phyloP scores from a whole-genome alignment of 2,113 vertebrate species.

The Myiozetetes cayanensis region DNA sequence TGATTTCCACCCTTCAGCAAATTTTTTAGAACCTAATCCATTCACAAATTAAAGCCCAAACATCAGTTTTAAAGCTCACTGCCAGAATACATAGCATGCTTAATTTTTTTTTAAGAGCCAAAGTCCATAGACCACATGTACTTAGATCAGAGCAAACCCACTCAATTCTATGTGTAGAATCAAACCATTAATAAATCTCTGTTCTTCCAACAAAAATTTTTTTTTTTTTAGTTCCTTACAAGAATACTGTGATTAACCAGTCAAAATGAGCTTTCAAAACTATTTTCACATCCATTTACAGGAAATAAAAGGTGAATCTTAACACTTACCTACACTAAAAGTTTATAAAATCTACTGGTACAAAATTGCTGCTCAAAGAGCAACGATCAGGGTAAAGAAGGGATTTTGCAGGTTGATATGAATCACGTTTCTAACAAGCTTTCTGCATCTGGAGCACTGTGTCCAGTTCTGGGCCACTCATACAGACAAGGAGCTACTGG shows the following conservation, averaged over 20 bases:
- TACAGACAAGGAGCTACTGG: not conserved
- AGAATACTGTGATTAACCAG: not conserved
- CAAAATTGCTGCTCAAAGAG: not conserved
- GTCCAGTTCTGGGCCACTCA: not conserved
- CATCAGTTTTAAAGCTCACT: not conserved
- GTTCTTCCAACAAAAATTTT: not conserved
- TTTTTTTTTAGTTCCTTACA: not conserved
- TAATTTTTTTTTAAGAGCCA: not conserved
- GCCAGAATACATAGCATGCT: not conserved
- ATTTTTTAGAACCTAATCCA: not conserved
- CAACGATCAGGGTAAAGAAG: not conserved
- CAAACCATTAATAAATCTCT: not conserved
- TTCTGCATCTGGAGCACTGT: not conserved
- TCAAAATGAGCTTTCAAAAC: not conserved
- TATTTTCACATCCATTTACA: not conserved
- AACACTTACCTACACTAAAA: not conserved
- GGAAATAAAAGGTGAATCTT: not conserved
- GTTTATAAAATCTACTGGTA: not conserved
- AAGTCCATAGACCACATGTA: not conserved
- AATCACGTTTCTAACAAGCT: not conserved
- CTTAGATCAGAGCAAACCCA: not conserved
- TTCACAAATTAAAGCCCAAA: not conserved
- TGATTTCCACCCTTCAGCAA: not conserved
- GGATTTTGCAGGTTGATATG: not conserved
- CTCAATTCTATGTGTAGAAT: not conserved